Evolutionary conservation across 2,113 vertebrate species (phyloP).

Genomic region (Hymenochirus boettgeri): DNA sequence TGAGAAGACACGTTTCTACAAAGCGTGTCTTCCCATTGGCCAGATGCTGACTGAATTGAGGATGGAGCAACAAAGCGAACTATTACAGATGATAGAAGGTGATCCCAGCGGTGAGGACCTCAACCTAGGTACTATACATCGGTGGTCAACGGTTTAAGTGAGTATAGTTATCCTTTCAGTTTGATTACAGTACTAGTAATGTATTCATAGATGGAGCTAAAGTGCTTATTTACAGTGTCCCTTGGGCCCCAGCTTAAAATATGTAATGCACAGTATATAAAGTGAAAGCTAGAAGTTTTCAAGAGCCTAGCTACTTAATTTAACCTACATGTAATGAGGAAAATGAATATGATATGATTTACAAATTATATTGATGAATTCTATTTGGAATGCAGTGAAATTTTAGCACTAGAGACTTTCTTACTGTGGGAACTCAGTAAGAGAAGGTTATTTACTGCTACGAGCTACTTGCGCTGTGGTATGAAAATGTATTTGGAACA

Average conservation of each 20-base stretch:
- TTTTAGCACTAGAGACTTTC: constrained; percentile 13
- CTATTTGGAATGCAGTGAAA: constrained; percentile 31
- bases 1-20: too few relatives aligned
- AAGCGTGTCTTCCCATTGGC: too few relatives aligned
- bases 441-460: constrained; percentile 35
- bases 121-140: too few relatives aligned
- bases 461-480: constrained; percentile 4
- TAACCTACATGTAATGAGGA: constrained; percentile 20
- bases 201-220: constrained; percentile 20
- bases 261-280: constrained; percentile 23
- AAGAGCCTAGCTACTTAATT: constrained; percentile 21
- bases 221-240: constrained; percentile 6
- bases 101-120: too few relatives aligned
- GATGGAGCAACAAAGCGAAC: too few relatives aligned
- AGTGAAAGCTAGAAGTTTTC: constrained; percentile 14
- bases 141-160: too few relatives aligned
- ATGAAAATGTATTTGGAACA: constrained; percentile 17
- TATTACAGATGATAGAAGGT: too few relatives aligned
- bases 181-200: constrained; percentile 29
- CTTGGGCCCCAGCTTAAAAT: not conserved
- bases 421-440: constrained; percentile 4
- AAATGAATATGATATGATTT: constrained; percentile 40
- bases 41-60: too few relatives aligned
- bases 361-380: constrained; percentile 41
- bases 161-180: too few relatives aligned